Base-by-base conservation (phyloP, 2,797 vertebrate genomes). In the Acanthurus leucopareius region DNA sequence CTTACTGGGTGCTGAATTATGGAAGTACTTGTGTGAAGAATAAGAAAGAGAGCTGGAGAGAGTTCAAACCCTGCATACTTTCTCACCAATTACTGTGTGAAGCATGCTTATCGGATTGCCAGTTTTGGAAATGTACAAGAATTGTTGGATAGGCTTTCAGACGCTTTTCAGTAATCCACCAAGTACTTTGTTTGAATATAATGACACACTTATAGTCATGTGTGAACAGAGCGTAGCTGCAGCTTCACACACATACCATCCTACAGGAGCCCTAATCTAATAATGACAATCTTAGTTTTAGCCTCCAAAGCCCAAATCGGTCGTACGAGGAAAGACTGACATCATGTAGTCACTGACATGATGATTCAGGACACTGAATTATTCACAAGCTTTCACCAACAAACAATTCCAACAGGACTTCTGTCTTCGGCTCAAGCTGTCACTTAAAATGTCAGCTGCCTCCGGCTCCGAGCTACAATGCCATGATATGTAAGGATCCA, bases 381-480 rank as follows among this genome's bases (percentile, higher is more conserved):
- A 32, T 32, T 62, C 51, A 8, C 19, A 7, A 20, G 45, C 52
- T 69, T 57, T 60, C 62, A 49, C 42, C 1, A 10, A 32, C 19
- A 69, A 61, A 53, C 47, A n/a, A 9, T 17, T 19, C 69, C 20
- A 42, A 32, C 2, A 38, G 44, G 57, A 52, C 42, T 28, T 57
- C 16, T 22, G 53, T 63, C 32, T 63, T 22, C n/a, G 28, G 42
- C 45, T 32, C 56, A 20, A 22, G 57, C 48, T 56, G 47, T 67
- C 69, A 38, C 45, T 42, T 47, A 53, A 61, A 70, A 74, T 57
- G 54, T 81, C 68, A 65, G 51, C 64, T 61, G 40, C 52, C 69
- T 68, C 42, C 61, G 28, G 72, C 64, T 71, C 45, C 3, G 5
- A 58, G 69, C 57, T 57, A 59, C 28, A 32, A 38, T 19, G 60